Base-by-base conservation (phyloP, 35 echinoderm and acorn worm genomes). In the Ptychodera flava region DNA sequence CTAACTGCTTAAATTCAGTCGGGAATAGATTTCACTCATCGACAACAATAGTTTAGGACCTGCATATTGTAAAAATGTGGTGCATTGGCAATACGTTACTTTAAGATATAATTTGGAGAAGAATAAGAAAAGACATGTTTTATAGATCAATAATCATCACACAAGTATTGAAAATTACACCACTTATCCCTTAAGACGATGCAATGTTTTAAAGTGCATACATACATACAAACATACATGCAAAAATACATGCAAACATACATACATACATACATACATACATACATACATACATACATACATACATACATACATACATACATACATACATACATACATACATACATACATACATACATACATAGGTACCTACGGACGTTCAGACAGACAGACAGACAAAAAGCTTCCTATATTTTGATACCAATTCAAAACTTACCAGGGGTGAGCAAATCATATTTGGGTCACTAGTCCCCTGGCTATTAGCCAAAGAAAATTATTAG, bases 251-350 rank as follows among this genome's bases (percentile, higher is more conserved):
- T 37, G 35, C 82, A 84, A 15, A 84, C 82, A 84, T 37, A 84
- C 82, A 84, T 37, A 84, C 82, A 84, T 37, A 84, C 82, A 84
- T 37, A 84, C 82, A 84, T 37, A 84, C 82, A 84, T 37, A 84
- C 82, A 84, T 37, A 84, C 82, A 84, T 37, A 84, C 82, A 84
- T 37, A 84, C 82, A 84, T 37, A 84, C 82, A 84, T 37, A 84
- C 82, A 84, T 37, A 84, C 82, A 84, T 37, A 84, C 82, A 84
- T 37, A 84, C 82, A 84, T 37, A 36, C 82, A 84, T 37, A 84
- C 82, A 84, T 37, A 84, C 82, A 84, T 37, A 84, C 82, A 84
- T 37, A 84, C 82, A 84, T 37, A 84, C 82, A 84, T 37, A 84
- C 82, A 84, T 34, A 84, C 82, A 84, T 37, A 84, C 82, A 84